Evolutionary conservation across 2,113 vertebrate species (phyloP).

Genomic region (Callopanchax toddi): DNA sequence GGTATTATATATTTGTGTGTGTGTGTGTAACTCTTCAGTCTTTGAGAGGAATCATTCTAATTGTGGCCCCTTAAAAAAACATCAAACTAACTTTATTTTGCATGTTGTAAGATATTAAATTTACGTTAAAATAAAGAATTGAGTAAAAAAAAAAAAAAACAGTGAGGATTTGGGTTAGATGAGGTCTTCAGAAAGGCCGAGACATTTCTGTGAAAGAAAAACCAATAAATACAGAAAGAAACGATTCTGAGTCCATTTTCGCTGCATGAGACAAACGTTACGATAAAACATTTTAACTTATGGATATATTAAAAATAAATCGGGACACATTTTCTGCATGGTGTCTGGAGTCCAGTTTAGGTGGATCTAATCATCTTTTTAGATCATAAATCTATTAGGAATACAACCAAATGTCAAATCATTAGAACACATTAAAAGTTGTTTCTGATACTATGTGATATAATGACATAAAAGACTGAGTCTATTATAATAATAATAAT

Average conservation of each 20-base stretch:
- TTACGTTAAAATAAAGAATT: background rate
- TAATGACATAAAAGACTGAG: too few relatives aligned
- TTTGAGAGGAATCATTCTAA: slow-evolving; percentile 19
- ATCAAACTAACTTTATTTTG: background rate
- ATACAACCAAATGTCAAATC: background rate
- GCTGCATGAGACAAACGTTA: too few relatives aligned
- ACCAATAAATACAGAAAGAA: background rate
- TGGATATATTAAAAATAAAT: too few relatives aligned
- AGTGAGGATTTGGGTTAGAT: background rate
- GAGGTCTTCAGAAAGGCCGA: background rate
- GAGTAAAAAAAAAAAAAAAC: background rate
- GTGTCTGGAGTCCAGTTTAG: background rate
- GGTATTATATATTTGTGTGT: slow-evolving; percentile 8
- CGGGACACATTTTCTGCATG: background rate
- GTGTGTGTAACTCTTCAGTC: background rate
- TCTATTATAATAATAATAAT: too few relatives aligned
- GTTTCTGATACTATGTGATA: background rate
- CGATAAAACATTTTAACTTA: too few relatives aligned
- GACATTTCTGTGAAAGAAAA: background rate
- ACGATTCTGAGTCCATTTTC: too few relatives aligned
- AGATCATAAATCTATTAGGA: background rate
- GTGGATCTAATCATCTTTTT: background rate
- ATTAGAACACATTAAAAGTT: too few relatives aligned
- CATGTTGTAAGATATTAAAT: background rate
- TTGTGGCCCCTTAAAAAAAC: slow-evolving; percentile 1